Base-by-base conservation (phyloP, 2,797 vertebrate genomes). In the Neostethus bicornis region DNA sequence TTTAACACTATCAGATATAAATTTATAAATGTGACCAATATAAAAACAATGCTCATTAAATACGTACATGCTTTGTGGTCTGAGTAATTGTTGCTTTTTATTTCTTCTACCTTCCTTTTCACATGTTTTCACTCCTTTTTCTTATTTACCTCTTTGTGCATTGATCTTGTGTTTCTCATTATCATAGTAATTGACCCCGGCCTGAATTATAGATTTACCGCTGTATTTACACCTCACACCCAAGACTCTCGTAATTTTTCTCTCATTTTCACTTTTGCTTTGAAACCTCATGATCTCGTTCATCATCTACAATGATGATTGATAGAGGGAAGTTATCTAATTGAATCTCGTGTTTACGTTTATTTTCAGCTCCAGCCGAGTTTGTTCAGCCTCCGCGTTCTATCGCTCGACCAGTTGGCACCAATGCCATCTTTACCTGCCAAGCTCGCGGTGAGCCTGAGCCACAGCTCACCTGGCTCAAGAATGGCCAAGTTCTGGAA, bases 321-420 rank as follows among this genome's bases (percentile, higher is more conserved):
- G 14, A 23, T 11, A 24, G 2, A 56, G 35, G 19, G 5, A 52
- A 3, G 4, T 49, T 13, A 38, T 1, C 11, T 24, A 12, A 51
- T 39, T 38, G 41, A 3, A 63, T 32, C 26, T 6, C 45, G 7
- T 12, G 1, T 61, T 60, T 51, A 9, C 7, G 9, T 60, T 14
- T 23, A 70, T 14, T 68, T 57, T 56, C 86, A 99, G 97, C 97
- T 37, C 97, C 97, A 0, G 97, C 97, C 7, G 94, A 97, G 87
- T 99, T 99, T 41, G 90, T 98, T 56, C 97, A 98, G 84, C 91
- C 95, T 32, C 97, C 97, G 0, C 97, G 99, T 90, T 99, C 97
- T 73, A 93, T 99, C 20, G 92, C 97, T 42, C 92, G 97, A 31
- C 96, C 97, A 0, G 90, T 94, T 1, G 97, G 97, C 67, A 98